These are phyloP conservation scores for Antheraea yamamai DNA, from an alignment of 2,888 invertebrate species.

Conservation along the genomic window DNA sequence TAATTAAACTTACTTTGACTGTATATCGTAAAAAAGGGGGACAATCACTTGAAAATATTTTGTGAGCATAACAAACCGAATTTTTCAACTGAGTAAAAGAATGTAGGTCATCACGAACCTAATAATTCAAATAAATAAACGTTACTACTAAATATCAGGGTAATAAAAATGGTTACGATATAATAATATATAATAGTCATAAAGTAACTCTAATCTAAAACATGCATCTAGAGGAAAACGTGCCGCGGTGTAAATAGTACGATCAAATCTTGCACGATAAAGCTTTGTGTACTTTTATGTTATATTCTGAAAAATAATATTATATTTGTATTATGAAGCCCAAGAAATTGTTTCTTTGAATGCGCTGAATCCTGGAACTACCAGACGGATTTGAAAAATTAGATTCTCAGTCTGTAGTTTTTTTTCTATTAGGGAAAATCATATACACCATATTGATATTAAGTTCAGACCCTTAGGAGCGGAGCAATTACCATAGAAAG, in stretches of 20 bases:
- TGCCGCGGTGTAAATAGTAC: not conserved
- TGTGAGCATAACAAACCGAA: not conserved
- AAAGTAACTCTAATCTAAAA: slow-evolving; percentile 4
- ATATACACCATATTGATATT: too few species aligned
- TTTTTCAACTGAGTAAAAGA: not conserved
- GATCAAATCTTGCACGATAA: not conserved
- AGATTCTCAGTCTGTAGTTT: too few species aligned
- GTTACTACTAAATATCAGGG: not conserved
- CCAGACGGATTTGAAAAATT: not conserved
- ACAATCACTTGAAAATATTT: too few species aligned
- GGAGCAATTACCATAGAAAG: too few species aligned
- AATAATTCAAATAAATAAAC: not conserved
- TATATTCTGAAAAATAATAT: not conserved
- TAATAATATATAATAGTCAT: not conserved
- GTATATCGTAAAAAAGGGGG: too few species aligned
- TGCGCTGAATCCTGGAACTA: not conserved
- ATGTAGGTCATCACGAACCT: not conserved
- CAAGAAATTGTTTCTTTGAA: too few species aligned
- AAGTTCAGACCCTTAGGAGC: too few species aligned
- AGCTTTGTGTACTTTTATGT: not conserved
- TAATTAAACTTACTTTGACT: too few species aligned
- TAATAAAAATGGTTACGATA: not conserved
- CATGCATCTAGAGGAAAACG: slow-evolving; percentile 9
- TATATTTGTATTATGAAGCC: not conserved
- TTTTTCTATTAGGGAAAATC: too few species aligned